These are phyloP conservation scores for Onychostoma macrolepis DNA, from an alignment of 2,113 vertebrate species.

Conservation along the genomic window DNA sequence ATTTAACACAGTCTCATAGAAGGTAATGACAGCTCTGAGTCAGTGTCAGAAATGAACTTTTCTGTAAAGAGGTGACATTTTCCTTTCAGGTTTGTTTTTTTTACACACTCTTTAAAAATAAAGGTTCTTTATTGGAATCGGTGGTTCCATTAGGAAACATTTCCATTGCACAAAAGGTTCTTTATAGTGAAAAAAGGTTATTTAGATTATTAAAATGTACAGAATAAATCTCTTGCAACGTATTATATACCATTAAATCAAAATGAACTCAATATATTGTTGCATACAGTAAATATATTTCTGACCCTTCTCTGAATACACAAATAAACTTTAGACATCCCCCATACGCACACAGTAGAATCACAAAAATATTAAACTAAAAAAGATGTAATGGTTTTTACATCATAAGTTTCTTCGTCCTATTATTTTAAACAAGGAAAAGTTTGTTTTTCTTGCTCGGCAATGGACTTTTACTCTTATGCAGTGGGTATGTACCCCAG, in stretches of 20 bases:
- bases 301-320: not conserved
- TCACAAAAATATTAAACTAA: not conserved
- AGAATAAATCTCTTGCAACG: too few species aligned
- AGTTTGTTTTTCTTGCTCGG: not conserved
- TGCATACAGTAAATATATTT: not conserved
- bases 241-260: not conserved
- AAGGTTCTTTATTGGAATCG: not conserved
- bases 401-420: not conserved
- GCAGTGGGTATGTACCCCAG: not conserved
- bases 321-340: not conserved
- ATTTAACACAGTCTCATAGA: conserved; percentile 32
- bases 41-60: not conserved
- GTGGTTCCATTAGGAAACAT: not conserved
- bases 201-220: not conserved
- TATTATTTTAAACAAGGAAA: not conserved
- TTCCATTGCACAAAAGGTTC: not conserved
- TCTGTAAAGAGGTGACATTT: not conserved
- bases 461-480: conserved; percentile 15
- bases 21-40: not conserved
- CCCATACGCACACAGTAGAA: not conserved
- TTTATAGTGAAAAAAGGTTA: not conserved
- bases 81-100: not conserved
- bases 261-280: not conserved
- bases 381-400: not conserved
- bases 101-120: not conserved